These are phyloP conservation scores for Cataglyphis hispanica DNA, from an alignment of 1,140 invertebrate genomes.

Conservation along the genomic window DNA sequence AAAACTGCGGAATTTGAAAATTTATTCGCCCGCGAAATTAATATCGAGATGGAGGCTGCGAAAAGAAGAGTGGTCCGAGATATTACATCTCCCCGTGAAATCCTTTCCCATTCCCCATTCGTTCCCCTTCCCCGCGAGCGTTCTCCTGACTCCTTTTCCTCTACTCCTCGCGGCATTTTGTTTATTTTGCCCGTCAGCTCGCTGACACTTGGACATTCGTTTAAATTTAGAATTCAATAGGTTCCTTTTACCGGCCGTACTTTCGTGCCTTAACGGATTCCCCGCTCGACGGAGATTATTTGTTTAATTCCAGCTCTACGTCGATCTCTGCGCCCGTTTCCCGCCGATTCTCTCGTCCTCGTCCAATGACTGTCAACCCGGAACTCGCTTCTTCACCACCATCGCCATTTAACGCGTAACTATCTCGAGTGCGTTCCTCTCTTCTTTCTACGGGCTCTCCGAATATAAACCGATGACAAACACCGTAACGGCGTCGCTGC, in stretches of 20 bases:
- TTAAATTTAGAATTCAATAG: conserved; percentile 87
- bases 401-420: conserved; percentile 46
- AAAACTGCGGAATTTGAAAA: neutral
- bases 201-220: conserved; percentile 86
- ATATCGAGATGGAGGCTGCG: neutral
- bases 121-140: conserved; percentile 39
- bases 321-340: conserved; percentile 66
- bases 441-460: conserved; percentile 35
- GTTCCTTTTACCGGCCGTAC: conserved; percentile 85
- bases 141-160: conserved; percentile 61
- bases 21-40: neutral
- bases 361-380: conserved; percentile 64
- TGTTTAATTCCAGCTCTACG: conserved; percentile 83
- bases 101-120: conserved; percentile 44
- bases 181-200: conserved; percentile 86
- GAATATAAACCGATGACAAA: conserved; percentile 47
- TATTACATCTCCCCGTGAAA: conserved; percentile 26
- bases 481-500: neutral
- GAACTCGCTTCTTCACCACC: conserved; percentile 34
- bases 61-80: neutral
- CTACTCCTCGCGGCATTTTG: conserved; percentile 81
- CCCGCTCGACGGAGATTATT: conserved; percentile 81
- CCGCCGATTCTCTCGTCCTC: conserved; percentile 45
- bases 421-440: conserved; percentile 47
- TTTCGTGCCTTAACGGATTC: conserved; percentile 82